Conservation (phyloP, 2,797 vertebrate genomes). For the Leptoclinus maculatus region DNA sequence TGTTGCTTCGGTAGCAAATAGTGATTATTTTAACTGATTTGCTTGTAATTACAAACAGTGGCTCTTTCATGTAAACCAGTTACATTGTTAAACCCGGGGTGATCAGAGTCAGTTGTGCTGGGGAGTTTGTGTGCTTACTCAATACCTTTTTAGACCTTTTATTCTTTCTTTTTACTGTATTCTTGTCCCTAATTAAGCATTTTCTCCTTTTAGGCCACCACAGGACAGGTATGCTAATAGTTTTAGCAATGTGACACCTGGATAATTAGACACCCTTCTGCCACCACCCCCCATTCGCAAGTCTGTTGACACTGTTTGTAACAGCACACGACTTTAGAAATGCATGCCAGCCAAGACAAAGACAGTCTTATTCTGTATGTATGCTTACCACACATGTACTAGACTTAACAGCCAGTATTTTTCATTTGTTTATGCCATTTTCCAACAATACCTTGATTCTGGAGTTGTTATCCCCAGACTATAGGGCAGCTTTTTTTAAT, state of each 20-base stretch:
- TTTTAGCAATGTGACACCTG: slow-evolving; percentile 10
- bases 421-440: slow-evolving; percentile 6
- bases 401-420: neutral
- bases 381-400: neutral
- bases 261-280: slow-evolving; percentile 10
- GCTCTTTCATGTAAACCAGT: neutral
- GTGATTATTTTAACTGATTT: neutral
- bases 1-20: neutral
- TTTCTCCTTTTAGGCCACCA: neutral
- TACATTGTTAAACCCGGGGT: neutral
- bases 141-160: neutral
- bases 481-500: slow-evolving; percentile 24
- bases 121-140: neutral
- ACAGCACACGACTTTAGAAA: slow-evolving; percentile 1
- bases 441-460: neutral
- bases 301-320: neutral
- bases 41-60: neutral
- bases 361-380: neutral
- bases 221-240: neutral
- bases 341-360: slow-evolving; percentile 4
- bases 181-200: neutral
- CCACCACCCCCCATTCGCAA: neutral
- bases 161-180: neutral
- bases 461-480: slow-evolving; percentile 19
- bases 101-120: neutral